Base-by-base conservation (phyloP, 2,797 vertebrate genomes). In the Apogon hyalosoma region DNA sequence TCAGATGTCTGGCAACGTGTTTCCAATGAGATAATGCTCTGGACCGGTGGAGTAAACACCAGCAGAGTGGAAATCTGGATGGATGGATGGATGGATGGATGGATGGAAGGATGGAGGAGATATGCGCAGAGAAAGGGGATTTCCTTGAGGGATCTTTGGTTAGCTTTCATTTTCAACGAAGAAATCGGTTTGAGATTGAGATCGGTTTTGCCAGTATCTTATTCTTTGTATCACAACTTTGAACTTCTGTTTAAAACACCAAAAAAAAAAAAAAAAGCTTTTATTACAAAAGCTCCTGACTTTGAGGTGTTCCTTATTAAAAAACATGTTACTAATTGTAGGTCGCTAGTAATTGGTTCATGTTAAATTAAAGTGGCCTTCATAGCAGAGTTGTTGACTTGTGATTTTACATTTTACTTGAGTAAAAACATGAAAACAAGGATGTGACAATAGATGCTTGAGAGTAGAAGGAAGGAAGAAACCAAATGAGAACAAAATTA, bases 1-100 rank as follows among this genome's bases (percentile, higher is more conserved):
- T 72, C 57, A 77, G 24, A 80, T 55, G 56, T 63, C 63, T 73
- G 82, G 56, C 51, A 77, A 64, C n/a, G 49, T 52, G 71, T 52
- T 60, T 42, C 41, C 49, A 39, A 31, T 60, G 60, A 75, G 70
- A 76, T 83, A 73, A 83, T 38, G 62, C 16, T 57, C 19, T 8
- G 24, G 50, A 24, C 47, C 60, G 74, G 63, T 45, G 56, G 21
- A 57, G 45, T 49, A 60, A 80, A 82, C 63, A 80, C 53, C 16
- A 54, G 47, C 48, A 61, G 14, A 56, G 15, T 62, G 75, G 65
- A 84, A 55, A 52, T 45, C 40, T 63, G 43, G 2, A 46, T 18
- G 57, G 58, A 64, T 52, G 51, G 38, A 53, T 33, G 36, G 21
- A 24, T 0, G 21, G 40, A 15, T 38, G 11, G 4, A 38, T 52